These are phyloP conservation scores for Drosophila eugracilis DNA, from an alignment of 1,140 invertebrate genomes.

Conservation along the genomic window DNA sequence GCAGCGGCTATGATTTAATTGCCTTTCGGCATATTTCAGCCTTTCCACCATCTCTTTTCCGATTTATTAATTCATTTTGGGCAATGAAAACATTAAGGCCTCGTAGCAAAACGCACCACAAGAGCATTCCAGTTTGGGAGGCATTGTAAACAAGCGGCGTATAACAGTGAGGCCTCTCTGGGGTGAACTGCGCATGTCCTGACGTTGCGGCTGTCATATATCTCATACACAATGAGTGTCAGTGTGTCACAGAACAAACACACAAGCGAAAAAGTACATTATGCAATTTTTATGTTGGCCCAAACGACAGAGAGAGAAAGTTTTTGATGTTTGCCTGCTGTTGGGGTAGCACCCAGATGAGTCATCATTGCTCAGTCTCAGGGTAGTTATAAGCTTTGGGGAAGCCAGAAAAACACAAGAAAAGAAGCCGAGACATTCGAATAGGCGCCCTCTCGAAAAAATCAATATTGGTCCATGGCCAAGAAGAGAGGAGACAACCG, in stretches of 20 bases:
- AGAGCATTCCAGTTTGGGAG: slow-evolving; percentile 32
- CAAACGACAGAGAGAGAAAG: slow-evolving; percentile 61
- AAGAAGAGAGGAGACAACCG: slow-evolving; percentile 19
- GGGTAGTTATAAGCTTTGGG: slow-evolving; percentile 1
- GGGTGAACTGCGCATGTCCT: slow-evolving; percentile 42
- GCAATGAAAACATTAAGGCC: slow-evolving; percentile 46
- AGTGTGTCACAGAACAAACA: slow-evolving; percentile 62
- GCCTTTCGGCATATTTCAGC: slow-evolving; percentile 18
- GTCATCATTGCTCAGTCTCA: slow-evolving; percentile 19
- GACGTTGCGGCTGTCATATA: slow-evolving; percentile 35
- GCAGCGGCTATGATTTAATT: slow-evolving; percentile 66
- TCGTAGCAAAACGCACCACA: slow-evolving; percentile 22
- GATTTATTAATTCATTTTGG: slow-evolving; percentile 52
- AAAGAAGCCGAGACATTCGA: neutral
- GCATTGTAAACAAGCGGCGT: slow-evolving; percentile 72
- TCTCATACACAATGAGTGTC: slow-evolving; percentile 64
- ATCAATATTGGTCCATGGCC: slow-evolving; percentile 50
- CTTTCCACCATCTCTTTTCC: slow-evolving; percentile 1
- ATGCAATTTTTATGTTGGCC: slow-evolving; percentile 78
- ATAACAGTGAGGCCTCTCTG: slow-evolving; percentile 60
- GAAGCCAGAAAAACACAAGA: neutral
- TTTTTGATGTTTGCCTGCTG: slow-evolving; percentile 22
- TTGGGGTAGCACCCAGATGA: slow-evolving; percentile 41
- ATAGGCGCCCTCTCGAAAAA: slow-evolving; percentile 15
- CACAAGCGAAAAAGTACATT: slow-evolving; percentile 51